Conservation (phyloP, 2,113 vertebrate species). For the Gopherus flavomarginatus region DNA sequence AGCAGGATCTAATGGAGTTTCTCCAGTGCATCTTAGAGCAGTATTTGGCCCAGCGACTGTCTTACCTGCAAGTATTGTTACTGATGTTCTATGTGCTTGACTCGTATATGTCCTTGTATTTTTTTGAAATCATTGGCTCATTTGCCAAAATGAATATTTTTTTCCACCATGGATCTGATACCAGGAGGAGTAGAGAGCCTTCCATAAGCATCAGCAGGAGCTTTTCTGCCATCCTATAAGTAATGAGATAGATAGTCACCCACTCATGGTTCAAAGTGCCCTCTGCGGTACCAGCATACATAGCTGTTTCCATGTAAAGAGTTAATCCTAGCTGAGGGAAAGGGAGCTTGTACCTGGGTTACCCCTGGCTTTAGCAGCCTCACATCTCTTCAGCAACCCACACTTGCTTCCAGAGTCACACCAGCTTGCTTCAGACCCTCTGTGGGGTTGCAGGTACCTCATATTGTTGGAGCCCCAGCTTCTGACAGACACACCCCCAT, state of each 20-base stretch:
- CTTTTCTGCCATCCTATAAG: background rate
- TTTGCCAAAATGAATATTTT: conserved; percentile 3
- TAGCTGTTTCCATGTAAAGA: background rate
- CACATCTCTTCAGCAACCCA: background rate
- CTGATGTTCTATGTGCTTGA: background rate
- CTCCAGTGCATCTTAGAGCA: background rate
- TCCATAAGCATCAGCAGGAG: background rate
- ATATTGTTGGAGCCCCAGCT: background rate
- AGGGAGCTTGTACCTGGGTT: background rate
- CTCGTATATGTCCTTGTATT: background rate
- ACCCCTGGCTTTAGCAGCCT: background rate
- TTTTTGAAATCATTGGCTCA: background rate
- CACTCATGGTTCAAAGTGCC: background rate
- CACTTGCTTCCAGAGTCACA: background rate
- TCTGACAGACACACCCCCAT: background rate
- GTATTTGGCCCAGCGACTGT: background rate
- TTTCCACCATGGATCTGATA: background rate
- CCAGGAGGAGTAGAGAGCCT: background rate
- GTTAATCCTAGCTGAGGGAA: background rate
- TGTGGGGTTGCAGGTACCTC: background rate
- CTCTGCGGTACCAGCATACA: background rate
- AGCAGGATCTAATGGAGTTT: background rate
- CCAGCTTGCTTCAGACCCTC: background rate
- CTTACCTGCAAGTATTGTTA: background rate
- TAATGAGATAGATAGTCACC: background rate